Conservation (phyloP, 2,888 invertebrate species). For the Ashinkailepas kermadecensis region DNA sequence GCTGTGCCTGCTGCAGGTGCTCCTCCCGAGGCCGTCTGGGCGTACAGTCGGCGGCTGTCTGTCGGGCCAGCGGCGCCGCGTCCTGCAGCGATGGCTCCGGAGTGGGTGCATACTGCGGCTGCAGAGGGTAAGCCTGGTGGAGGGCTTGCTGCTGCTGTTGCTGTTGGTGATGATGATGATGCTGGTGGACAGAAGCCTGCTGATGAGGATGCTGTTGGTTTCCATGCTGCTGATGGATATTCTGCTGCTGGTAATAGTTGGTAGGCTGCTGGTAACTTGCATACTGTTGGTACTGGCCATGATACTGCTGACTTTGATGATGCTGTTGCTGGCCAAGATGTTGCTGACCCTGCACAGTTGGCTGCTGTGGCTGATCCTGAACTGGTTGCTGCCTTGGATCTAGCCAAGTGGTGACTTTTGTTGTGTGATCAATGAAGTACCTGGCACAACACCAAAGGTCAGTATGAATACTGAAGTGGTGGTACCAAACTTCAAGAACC, state of each 20-base stretch:
- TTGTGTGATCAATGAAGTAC: constrained; percentile 63
- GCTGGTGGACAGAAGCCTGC: neutral
- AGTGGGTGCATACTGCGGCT: neutral
- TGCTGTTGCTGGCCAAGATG: neutral
- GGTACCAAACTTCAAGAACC: no score
- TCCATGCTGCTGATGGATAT: neutral
- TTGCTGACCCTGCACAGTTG: neutral
- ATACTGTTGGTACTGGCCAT: neutral
- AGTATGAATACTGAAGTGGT: no score
- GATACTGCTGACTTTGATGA: neutral
- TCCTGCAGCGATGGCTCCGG: neutral
- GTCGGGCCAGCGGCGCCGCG: neutral
- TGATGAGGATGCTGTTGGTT: neutral
- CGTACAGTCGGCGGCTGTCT: neutral
- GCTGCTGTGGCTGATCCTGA: neutral
- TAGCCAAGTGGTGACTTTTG: constrained; percentile 66
- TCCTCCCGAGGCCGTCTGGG: neutral
- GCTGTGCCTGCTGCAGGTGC: neutral
- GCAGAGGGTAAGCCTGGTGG: neutral
- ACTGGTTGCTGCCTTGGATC: constrained; percentile 52
- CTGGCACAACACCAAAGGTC: constrained; percentile 43
- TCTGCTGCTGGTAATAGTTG: neutral
- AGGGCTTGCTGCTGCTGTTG: neutral
- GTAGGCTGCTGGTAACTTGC: neutral
- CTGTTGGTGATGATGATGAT: neutral